A percentile compares a stretch with the other conserved stretches of the same genome.
Conservation (phyloP, 2,113 vertebrate species). For the Cettia cetti region DNA sequence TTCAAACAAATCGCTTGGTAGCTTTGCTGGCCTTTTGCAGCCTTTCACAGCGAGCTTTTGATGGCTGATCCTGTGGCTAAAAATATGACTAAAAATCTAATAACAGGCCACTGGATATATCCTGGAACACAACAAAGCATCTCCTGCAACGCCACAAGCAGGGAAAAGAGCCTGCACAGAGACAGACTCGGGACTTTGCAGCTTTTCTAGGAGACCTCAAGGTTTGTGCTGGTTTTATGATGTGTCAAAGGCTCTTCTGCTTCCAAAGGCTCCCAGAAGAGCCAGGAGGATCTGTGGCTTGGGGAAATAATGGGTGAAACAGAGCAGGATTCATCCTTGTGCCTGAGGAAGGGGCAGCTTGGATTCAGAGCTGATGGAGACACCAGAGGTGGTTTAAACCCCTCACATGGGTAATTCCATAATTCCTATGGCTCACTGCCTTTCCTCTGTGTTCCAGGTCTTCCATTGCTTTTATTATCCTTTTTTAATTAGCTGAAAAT, state of each 20-base stretch:
- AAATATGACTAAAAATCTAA: neutral
- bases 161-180: neutral
- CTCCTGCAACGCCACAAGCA: neutral
- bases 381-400: neutral
- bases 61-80: neutral
- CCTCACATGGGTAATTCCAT: neutral
- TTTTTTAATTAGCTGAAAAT: neutral
- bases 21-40: neutral
- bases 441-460: neutral
- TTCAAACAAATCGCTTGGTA: neutral
- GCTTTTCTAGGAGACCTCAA: neutral
- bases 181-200: neutral
- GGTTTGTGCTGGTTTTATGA: neutral
- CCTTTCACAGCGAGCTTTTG: neutral
- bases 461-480: neutral
- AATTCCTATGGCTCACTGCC: neutral
- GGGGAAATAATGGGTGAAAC: rapidly evolving
- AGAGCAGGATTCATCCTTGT: neutral
- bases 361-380: neutral
- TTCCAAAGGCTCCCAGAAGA: neutral
- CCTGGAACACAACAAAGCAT: neutral
- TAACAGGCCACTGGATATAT: neutral
- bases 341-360: neutral
- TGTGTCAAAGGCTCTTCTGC: neutral
- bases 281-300: rapidly evolving